phyloP scores from a whole-genome alignment of 2,797 vertebrate genomes.

The Myoxocephalus aenaeus region DNA sequence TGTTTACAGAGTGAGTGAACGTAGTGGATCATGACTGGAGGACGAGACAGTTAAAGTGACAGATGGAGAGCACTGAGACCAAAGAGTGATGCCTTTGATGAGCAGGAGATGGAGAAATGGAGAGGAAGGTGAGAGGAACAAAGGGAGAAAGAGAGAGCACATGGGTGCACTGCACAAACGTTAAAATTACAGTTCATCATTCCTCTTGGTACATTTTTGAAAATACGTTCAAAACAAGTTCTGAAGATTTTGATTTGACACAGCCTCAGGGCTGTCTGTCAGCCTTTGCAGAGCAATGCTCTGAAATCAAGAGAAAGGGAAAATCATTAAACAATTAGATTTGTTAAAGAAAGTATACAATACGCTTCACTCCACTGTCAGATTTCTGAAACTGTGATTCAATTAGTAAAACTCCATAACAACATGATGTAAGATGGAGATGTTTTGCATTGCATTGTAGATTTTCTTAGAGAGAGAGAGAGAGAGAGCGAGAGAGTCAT shows the following conservation, averaged over 20 bases:
- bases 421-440: conserved; percentile 11
- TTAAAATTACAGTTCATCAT: not conserved
- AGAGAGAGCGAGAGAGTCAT: not conserved
- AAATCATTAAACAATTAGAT: not conserved
- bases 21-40: conserved; percentile 44
- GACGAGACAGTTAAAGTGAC: conserved; percentile 20
- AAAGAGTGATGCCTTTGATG: conserved; percentile 20
- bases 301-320: not conserved
- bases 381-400: not conserved
- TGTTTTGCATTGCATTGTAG: not conserved
- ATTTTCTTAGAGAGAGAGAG: not conserved
- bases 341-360: not conserved
- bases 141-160: not conserved
- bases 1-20: conserved; percentile 63
- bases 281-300: not conserved
- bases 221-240: not conserved
- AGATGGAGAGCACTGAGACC: not conserved
- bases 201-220: not conserved
- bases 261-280: not conserved
- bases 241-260: not conserved
- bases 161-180: not conserved
- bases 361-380: not conserved
- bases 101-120: not conserved
- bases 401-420: conserved; percentile 1
- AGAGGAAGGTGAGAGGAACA: not conserved